Evolutionary conservation across 2,888 invertebrate species (phyloP).

Genomic region (Rhamphomyia laevipes): DNA sequence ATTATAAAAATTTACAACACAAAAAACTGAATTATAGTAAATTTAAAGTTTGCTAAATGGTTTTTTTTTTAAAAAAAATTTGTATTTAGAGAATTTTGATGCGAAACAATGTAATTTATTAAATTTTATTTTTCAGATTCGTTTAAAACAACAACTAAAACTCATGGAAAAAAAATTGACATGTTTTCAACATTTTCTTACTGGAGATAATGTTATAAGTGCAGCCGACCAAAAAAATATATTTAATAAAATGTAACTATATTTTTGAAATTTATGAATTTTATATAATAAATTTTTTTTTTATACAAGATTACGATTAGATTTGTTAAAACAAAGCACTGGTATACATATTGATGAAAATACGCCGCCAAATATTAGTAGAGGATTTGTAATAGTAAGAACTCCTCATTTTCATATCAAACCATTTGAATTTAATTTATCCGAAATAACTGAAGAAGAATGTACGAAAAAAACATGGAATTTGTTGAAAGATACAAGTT

Average conservation of each 20-base stretch:
- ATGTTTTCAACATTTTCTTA: not conserved
- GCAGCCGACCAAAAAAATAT: constrained; percentile 4
- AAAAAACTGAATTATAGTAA: too few species aligned
- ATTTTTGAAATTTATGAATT: not conserved
- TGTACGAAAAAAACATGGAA: constrained; percentile 6
- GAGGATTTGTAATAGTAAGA: constrained; percentile 1
- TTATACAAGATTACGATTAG: constrained; percentile 4
- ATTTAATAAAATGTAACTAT: constrained; percentile 1
- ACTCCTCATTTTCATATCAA: not conserved
- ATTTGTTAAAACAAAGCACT: constrained; percentile 1
- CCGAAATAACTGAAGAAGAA: not conserved
- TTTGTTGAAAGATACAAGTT: constrained; percentile 3
- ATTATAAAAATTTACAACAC: too few species aligned
- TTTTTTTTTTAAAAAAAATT: too few species aligned
- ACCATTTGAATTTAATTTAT: constrained; percentile 9
- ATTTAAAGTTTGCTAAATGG: too few species aligned
- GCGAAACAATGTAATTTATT: too few species aligned
- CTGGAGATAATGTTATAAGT: not conserved
- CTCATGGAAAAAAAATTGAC: not conserved
- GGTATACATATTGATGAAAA: constrained; percentile 5
- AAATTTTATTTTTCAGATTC: not conserved
- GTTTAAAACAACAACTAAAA: constrained; percentile 2
- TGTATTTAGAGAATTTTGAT: too few species aligned
- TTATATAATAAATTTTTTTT: not conserved
- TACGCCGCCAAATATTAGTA: constrained; percentile 4